phyloP scores from a whole-genome alignment of 2,888 invertebrate species.

The Erpobdella octoculata region DNA sequence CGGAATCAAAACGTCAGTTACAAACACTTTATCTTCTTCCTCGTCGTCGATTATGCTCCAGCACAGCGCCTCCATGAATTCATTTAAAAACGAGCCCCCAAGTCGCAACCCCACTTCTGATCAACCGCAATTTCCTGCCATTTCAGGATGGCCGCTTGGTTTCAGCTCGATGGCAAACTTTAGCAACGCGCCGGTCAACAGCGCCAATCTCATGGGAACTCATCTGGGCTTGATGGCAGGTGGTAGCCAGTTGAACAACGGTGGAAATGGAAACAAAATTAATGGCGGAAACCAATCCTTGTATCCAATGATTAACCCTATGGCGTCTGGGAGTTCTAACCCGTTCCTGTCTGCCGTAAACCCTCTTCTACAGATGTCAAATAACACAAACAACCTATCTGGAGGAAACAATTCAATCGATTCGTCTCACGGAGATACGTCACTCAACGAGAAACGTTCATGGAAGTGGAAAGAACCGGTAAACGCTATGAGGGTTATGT shows the following conservation, averaged over 20 bases:
- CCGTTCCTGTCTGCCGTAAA: conserved; percentile 18
- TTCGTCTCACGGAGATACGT: background rate
- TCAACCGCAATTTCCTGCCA: conserved; percentile 19
- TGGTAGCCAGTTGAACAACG: background rate
- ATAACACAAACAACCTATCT: background rate
- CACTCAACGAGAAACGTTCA: conserved; percentile 7
- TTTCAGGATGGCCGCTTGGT: conserved; percentile 16
- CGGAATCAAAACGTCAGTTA: conserved; percentile 62
- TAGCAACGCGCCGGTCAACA: conserved; percentile 11
- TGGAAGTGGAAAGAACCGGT: conserved; percentile 47
- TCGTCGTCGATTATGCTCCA: conserved; percentile 10
- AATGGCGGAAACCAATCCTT: conserved; percentile 2
- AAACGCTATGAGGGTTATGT: conserved; percentile 46
- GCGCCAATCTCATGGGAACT: conserved; percentile 18
- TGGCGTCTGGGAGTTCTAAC: background rate
- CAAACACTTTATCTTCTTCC: background rate
- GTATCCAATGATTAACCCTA: conserved; percentile 9
- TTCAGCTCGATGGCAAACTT: background rate
- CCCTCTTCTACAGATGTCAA: conserved; percentile 16
- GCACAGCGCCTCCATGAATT: background rate
- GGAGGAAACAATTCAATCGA: conserved; percentile 3
- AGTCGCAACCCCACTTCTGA: background rate
- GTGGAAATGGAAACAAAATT: conserved; percentile 9
- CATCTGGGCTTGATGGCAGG: conserved; percentile 23
- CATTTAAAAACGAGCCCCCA: background rate